Base-by-base conservation (phyloP, 2,113 vertebrate genomes). In the Lepus europaeus region DNA sequence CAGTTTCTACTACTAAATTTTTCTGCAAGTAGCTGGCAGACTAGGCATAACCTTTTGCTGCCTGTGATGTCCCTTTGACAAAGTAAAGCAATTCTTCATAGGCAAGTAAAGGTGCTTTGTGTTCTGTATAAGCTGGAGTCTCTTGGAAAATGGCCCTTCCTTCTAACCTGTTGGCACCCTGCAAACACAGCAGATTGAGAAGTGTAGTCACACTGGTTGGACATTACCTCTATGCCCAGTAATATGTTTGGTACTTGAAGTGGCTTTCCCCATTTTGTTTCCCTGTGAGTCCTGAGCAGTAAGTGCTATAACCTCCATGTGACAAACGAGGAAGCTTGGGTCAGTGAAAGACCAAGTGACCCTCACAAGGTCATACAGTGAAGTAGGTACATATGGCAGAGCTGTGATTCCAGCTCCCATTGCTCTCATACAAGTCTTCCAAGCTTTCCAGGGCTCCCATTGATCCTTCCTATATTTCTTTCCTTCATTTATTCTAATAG, bases 1-100 rank as follows among this genome's bases (percentile, higher is more conserved):
- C 91, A 94, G 89, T 86, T 33, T 92, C 88, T 79, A 81, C 96
- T 96, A 84, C 79, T 96, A 59, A 20, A 14, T 92, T 79, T 80
- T 90, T 66, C 63, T 87, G 23, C 53, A 90, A 87, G 77, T 96
- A 95, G 53, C 49, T 16, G 76, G 94, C 86, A 78, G 84, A 93
- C 81, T 91, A 77, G 87, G 63, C 39, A 73, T 36, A 73, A 79
- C 9, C 22, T 94, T 96, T 93, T 36, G 3, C 56, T 95, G 5
- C 25, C 51, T 88, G 17, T 66, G 90, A 87, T 93, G 96, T 68
- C n/a, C 63, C 39, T 95, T 91, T 73, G 49, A 39, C 59, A 66
- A 22, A 72, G 16, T 76, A n/a, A 72, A 81, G 16, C 9, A 49
- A 63, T 69, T 70, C 13, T 78, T 91, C 49, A 3, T 14, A 51